Base-by-base conservation (phyloP, 2,797 vertebrate species). In the Capromys pilorides region DNA sequence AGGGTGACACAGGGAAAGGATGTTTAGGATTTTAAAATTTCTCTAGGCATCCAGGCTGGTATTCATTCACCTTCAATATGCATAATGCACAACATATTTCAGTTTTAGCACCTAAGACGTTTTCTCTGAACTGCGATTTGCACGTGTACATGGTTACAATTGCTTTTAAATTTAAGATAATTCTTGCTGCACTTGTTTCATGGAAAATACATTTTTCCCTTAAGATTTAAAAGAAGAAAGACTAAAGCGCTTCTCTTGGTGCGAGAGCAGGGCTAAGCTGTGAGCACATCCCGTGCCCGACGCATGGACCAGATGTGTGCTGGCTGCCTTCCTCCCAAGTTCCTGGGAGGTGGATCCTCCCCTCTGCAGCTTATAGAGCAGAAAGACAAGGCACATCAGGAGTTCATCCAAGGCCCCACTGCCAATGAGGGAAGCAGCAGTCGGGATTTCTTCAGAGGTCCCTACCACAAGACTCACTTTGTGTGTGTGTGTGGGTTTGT, bases 21-120 rank as follows among this genome's bases (percentile, higher is more conserved):
- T 73, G 49, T 86, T 95, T 94, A 59, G 51, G 78, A 88, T 64
- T 82, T 92, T 80, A 92, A 73, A 57, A 36, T 77, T 95, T 90
- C 66, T 94, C 16, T 6, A 75, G 14, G 4, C 26, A 45, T 61
- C 9, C 62, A 86, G 39, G 71, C n/a, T 84, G 22, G 36, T 89
- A 89, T 45, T 79, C 6, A 51, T 2, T 88, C 71, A 67, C 36
- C n/a, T 97, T 94, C 90, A 90, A 78, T 85, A 19, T 86, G 79
- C 90, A 4, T 88, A 67, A 89, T 86, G 26, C 71, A 87, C 89
- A 66, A 12, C 45, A 19, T 61, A 86, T 86, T 91, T 80, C 75
- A 69, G 75, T 90, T 94, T 93, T 86, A 24, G 28, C 81, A n/a
- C 36, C 21, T 21, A 88, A 82, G 54, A 80, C n/a, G 24, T 91